Evolutionary conservation across 1,140 invertebrate genomes (phyloP).

Genomic region (Stegodyphus dumicola): DNA sequence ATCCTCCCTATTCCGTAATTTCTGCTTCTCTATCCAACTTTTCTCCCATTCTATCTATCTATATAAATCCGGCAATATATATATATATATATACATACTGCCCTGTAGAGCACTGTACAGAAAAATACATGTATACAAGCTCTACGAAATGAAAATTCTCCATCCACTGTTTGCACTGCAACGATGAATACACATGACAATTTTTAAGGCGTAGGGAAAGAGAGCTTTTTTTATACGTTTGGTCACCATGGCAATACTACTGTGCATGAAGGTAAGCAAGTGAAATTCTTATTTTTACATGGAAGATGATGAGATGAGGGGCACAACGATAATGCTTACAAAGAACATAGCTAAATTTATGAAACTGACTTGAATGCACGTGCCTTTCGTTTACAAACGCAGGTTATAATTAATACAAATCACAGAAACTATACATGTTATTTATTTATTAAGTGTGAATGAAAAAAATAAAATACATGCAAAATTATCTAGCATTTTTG

Average conservation of each 20-base stretch:
- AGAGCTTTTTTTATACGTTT: background rate
- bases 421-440: too few relatives aligned
- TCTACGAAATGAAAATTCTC: conserved; percentile 8
- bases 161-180: background rate
- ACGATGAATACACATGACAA: conserved; percentile 23
- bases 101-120: background rate
- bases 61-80: background rate
- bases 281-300: too few relatives aligned
- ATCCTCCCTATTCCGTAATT: background rate
- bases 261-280: background rate
- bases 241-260: background rate
- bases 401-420: too few relatives aligned
- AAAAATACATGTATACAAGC: background rate
- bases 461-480: too few relatives aligned
- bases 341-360: too few relatives aligned
- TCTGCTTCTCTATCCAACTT: background rate
- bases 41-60: background rate
- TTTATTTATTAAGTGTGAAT: too few relatives aligned
- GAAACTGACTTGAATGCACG: too few relatives aligned
- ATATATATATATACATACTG: too few relatives aligned
- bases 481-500: too few relatives aligned
- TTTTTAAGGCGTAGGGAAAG: background rate
- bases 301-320: too few relatives aligned
- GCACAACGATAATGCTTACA: too few relatives aligned
- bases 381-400: too few relatives aligned